phyloP scores from a whole-genome alignment of 2,888 invertebrate genomes.

The Chorisops tibialis region DNA sequence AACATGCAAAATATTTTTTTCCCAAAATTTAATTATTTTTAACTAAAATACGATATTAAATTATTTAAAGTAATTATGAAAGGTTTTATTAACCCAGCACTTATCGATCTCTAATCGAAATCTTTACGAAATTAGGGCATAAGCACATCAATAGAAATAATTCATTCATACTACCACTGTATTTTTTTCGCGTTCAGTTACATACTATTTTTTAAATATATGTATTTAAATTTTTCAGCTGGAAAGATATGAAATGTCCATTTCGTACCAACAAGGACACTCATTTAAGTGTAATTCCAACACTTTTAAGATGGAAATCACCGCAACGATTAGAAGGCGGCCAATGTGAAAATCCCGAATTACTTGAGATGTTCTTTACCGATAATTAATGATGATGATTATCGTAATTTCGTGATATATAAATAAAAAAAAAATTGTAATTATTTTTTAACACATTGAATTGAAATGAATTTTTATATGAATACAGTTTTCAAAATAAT shows the following conservation, averaged over 20 bases:
- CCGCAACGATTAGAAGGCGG: constrained; percentile 73
- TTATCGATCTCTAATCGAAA: no score
- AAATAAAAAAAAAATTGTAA: neutral
- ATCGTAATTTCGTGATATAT: neutral
- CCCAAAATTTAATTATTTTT: no score
- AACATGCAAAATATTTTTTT: no score
- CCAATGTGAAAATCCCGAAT: constrained; percentile 65
- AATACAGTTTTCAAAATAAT: no score
- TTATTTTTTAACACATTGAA: no score
- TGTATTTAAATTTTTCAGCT: constrained; percentile 46
- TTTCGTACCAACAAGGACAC: constrained; percentile 70
- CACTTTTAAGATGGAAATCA: constrained; percentile 68
- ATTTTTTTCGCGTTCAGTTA: no score
- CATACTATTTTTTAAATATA: neutral
- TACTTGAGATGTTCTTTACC: constrained; percentile 71
- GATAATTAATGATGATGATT: constrained; percentile 52
- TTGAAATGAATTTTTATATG: no score
- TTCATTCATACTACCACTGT: neutral
- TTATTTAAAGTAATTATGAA: no score
- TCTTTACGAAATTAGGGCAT: no score
- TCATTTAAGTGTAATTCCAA: constrained; percentile 73
- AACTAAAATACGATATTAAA: no score
- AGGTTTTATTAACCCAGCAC: no score
- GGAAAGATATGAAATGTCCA: constrained; percentile 74
- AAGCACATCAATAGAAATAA: no score